Evolutionary conservation across 2,113 vertebrate genomes (phyloP), one percentile per base, ranked within the genome.

Genomic region (Pantherophis guttatus): DNA sequence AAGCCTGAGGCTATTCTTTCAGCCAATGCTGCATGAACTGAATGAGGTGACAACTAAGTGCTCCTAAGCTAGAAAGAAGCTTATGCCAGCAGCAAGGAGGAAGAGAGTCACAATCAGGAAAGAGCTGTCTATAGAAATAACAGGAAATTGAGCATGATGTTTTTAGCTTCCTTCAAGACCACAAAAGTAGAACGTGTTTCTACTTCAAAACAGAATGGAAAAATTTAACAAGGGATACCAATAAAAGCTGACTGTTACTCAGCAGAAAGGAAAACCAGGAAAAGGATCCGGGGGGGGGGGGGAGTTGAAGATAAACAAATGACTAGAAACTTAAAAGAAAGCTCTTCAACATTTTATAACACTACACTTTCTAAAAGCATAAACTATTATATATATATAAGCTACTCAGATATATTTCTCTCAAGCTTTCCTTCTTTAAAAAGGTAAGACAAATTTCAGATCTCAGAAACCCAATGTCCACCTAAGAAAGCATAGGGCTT

Each of bases 71-170:
- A 90, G 54, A 53, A 44, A 86, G 88, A 90, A 86, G 70, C 55
- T 86, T 90, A 90, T 90, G 92, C 92, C 88, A 93, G 54, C 44
- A 93, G 92, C 88, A 93, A 93, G 88, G 39, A 93, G 70, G 19
- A 93, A 90, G 54, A 90, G 55, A 39, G 21, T 86, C 26, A 55
- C n/a, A 52, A 75, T 52, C 65, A 59, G 33, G 44, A 90, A 62
- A 29, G 50, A 52, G 19, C 23, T 59, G 29, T 13, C 26, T 59
- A 81, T 48, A 93, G 70, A 93, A 90, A 58, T 44, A 81, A 81
- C 8, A 44, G 75, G 75, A 44, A 81, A 81, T 81, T 81, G 33
- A 44, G 8, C 33, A 23, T 44, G 33, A 81, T 44, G 33, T 9
- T 44, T 81, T 19, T 21, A 44, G 17, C 44, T 0, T 21, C 8